These are phyloP conservation scores for Lonchura striata DNA, from an alignment of 2,113 vertebrate genomes.

Conservation along the genomic window DNA sequence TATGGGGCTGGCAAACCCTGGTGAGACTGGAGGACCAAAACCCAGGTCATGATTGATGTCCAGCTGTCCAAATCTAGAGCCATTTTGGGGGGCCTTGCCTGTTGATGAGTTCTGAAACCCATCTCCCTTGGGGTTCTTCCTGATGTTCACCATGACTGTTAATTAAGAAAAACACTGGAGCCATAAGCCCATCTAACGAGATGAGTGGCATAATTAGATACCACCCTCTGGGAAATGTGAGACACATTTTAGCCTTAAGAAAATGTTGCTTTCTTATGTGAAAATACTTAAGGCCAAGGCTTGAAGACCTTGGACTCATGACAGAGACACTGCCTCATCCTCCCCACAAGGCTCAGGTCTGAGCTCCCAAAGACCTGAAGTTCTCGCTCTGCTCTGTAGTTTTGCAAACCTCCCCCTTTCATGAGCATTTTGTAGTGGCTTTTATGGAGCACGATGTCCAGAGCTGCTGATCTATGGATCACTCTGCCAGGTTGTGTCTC, in stretches of 20 bases:
- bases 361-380: background rate
- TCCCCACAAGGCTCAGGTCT: fast-evolving
- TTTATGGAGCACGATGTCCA: background rate
- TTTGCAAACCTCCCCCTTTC: background rate
- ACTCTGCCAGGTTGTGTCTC: background rate
- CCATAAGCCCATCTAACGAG: background rate
- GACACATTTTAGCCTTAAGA: background rate
- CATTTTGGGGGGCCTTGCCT: background rate
- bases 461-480: background rate
- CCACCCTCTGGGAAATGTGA: background rate
- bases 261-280: background rate
- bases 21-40: background rate
- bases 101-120: background rate
- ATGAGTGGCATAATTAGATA: background rate
- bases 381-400: background rate
- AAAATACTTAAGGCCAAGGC: background rate
- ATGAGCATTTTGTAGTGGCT: fast-evolving
- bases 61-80: background rate
- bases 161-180: background rate
- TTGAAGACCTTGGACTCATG: background rate
- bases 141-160: background rate
- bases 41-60: background rate
- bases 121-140: background rate
- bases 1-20: background rate
- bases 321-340: background rate